These are phyloP conservation scores for Atethmia centrago DNA, from an alignment of 2,888 invertebrate genomes.

Conservation along the genomic window DNA sequence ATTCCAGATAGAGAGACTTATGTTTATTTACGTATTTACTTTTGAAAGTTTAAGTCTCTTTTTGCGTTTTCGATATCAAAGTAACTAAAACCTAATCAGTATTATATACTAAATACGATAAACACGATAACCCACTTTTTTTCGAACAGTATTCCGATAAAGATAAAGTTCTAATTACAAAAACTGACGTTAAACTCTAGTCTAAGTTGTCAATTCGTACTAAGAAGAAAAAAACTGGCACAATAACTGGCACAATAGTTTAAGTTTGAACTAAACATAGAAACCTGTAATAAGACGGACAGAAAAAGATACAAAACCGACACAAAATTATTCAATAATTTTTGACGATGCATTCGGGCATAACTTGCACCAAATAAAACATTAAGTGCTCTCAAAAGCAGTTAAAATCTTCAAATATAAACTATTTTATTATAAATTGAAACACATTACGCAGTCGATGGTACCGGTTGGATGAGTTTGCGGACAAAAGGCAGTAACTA, in stretches of 20 bases:
- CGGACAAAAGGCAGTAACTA: constrained; percentile 56
- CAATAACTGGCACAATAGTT: not conserved
- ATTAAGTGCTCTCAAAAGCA: constrained; percentile 12
- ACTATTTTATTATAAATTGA: constrained; percentile 45
- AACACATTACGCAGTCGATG: constrained; percentile 54
- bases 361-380: not conserved
- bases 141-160: too few species aligned
- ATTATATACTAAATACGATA: too few species aligned
- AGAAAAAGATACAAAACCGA: not conserved
- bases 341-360: not conserved
- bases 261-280: not conserved
- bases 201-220: too few species aligned
- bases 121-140: too few species aligned
- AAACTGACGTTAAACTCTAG: too few species aligned
- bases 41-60: not conserved
- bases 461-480: constrained; percentile 42
- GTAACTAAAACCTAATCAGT: not conserved
- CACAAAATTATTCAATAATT: not conserved
- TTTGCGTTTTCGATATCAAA: not conserved
- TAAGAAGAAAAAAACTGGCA: not conserved
- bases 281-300: not conserved
- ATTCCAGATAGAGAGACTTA: not conserved
- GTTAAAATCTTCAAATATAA: constrained; percentile 35
- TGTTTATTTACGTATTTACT: not conserved
- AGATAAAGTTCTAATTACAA: not conserved